phyloP scores from a whole-genome alignment of 2,113 vertebrate species.

The Amazona vittata region DNA sequence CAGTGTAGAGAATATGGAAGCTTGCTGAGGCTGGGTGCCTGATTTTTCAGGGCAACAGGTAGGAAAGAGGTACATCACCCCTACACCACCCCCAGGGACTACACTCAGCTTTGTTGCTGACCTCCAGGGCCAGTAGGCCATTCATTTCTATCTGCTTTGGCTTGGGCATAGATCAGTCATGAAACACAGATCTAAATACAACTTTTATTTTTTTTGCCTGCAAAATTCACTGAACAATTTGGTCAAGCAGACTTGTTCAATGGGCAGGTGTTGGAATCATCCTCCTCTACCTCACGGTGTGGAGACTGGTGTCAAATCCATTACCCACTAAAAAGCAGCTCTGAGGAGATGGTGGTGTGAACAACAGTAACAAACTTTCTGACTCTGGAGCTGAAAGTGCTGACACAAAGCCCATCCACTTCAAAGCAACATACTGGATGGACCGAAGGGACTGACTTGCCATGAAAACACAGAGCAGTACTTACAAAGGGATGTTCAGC shows the following conservation, averaged over 20 bases:
- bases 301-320: not conserved
- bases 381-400: not conserved
- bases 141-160: not conserved
- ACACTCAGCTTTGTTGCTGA: not conserved
- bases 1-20: not conserved
- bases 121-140: not conserved
- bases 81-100: not conserved
- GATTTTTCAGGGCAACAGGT: not conserved
- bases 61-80: not conserved
- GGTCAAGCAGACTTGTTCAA: not conserved
- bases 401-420: not conserved
- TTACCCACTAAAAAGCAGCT: not conserved
- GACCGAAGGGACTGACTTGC: not conserved
- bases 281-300: not conserved
- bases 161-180: not conserved
- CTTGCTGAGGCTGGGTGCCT: fast-evolving
- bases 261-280: not conserved
- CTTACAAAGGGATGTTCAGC: not conserved
- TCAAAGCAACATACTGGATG: not conserved
- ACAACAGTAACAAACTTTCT: not conserved
- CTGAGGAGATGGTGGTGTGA: not conserved
- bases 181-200: not conserved
- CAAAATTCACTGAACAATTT: not conserved
- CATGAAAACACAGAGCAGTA: not conserved
- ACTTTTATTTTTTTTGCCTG: not conserved